Percentiles rank a stretch among this genome's conserved stretches.
These are phyloP conservation scores for Temnothorax unifasciatus DNA, from an alignment of 2,888 invertebrate genomes.

Conservation along the genomic window DNA sequence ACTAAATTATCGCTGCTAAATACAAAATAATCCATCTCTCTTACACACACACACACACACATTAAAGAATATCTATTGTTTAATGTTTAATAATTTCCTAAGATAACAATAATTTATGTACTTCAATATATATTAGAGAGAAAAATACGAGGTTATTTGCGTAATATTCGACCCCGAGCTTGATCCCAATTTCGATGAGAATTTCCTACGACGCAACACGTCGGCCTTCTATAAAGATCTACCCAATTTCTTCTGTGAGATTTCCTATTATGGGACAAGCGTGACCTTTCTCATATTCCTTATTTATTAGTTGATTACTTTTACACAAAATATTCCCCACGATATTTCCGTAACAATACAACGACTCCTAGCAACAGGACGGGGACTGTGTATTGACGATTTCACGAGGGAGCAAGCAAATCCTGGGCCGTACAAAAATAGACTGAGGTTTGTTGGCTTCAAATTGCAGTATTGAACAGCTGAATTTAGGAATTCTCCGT, in stretches of 20 bases:
- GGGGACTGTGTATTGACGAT: background rate
- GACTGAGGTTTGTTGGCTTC: conserved; percentile 13
- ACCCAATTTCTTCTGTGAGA: background rate
- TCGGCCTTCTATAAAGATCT: background rate
- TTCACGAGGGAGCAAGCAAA: background rate
- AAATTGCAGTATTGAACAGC: background rate
- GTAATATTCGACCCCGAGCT: conserved; percentile 4
- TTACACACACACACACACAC: background rate
- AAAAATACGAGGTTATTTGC: background rate
- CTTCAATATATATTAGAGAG: background rate
- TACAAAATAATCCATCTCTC: background rate
- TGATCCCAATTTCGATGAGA: conserved; percentile 42
- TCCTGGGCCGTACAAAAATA: conserved; percentile 31
- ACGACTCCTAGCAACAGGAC: background rate
- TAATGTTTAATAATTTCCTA: background rate
- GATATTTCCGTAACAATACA: background rate
- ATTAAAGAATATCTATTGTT: background rate
- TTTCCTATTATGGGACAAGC: conserved; percentile 1
- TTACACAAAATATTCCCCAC: background rate
- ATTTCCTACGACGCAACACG: background rate
- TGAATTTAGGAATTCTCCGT: background rate
- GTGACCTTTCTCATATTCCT: background rate
- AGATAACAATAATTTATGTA: background rate
- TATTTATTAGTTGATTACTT: background rate
- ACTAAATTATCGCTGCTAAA: background rate